Percentiles rank a stretch among this genome's conserved stretches.
Evolutionary conservation across 2,797 vertebrate species (phyloP).

Genomic region (Sebastes nivosus): DNA sequence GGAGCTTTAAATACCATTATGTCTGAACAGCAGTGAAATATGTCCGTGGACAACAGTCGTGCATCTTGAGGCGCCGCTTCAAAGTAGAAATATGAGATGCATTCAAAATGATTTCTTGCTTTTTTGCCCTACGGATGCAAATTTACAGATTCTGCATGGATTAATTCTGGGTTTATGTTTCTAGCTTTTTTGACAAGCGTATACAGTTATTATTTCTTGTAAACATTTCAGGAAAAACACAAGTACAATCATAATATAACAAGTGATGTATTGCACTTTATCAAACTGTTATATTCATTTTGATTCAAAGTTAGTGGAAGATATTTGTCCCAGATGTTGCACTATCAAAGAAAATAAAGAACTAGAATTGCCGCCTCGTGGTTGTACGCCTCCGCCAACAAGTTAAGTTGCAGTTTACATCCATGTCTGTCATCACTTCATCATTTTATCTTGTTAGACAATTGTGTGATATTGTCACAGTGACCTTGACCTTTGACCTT

Average conservation of each 20-base stretch:
- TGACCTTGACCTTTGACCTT: too few relatives aligned
- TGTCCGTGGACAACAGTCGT: background rate
- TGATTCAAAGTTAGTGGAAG: background rate
- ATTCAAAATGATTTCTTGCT: background rate
- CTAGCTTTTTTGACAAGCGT: background rate
- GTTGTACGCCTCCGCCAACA: too few relatives aligned
- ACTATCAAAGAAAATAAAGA: background rate
- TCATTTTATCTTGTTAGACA: too few relatives aligned
- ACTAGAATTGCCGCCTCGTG: too few relatives aligned
- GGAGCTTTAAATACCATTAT: constrained; percentile 37
- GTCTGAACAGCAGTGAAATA: constrained; percentile 21
- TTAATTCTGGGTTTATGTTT: background rate
- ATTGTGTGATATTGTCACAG: too few relatives aligned
- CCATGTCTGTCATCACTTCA: too few relatives aligned
- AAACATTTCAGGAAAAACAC: background rate
- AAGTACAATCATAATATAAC: background rate
- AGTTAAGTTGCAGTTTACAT: too few relatives aligned
- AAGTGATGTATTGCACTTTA: background rate
- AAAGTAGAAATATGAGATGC: constrained; percentile 1
- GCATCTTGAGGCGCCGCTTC: background rate
- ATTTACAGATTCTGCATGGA: background rate
- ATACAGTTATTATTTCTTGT: background rate
- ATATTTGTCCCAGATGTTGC: background rate
- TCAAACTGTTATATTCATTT: background rate
- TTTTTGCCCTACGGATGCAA: background rate